Base-by-base conservation (phyloP, 2,888 invertebrate species). In the Lithophane ornitopus region DNA sequence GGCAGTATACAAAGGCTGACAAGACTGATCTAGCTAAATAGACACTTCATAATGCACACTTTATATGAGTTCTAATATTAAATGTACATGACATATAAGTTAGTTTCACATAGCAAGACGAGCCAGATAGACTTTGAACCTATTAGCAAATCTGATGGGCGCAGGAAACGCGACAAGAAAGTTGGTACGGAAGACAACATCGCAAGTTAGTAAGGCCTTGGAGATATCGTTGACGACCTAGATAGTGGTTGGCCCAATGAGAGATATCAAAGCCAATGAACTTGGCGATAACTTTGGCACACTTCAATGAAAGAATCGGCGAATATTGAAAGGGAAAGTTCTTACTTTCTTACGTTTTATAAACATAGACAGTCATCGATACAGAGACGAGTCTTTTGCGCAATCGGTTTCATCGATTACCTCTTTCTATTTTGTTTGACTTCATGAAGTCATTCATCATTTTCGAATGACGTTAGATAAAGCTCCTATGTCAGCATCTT, bases 201-300 rank as follows among this genome's bases (percentile, higher is more conserved):
- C 49, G 63, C 39, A 65, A 81, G 71, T 63, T 78, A 56, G 54
- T 28, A 76, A 72, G 82, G 75, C 88, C 86, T 86, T 86, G 86
- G 65, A 58, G 78, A 81, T 86, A 84, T 85, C 78, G 79, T 66
- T 67, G 22, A 46, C 70, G 84, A 81, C 88, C 88, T 69, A 87
- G 74, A 87, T 86, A 76, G 62, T 76, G 66, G 63, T 75, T 61
- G 80, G 78, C 88, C 78, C 71, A 87, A 62, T 70, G 76, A 78
- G 66, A 80, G 84, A 84, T 84, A 87, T 74, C 80, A 81, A 67
- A 75, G 86, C 76, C 84, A 87, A 76, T 86, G 86, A 87, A 87
- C 86, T 84, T 81, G 44, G 59, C 52, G 70, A 81, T 86, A 70
- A 84, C 66, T 83, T 84, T 81, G 86, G 81, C 81, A 79, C 73